Evolutionary conservation across 2,113 vertebrate genomes (phyloP), one percentile per base, ranked within the genome.

Genomic region (Gulo gulo): DNA sequence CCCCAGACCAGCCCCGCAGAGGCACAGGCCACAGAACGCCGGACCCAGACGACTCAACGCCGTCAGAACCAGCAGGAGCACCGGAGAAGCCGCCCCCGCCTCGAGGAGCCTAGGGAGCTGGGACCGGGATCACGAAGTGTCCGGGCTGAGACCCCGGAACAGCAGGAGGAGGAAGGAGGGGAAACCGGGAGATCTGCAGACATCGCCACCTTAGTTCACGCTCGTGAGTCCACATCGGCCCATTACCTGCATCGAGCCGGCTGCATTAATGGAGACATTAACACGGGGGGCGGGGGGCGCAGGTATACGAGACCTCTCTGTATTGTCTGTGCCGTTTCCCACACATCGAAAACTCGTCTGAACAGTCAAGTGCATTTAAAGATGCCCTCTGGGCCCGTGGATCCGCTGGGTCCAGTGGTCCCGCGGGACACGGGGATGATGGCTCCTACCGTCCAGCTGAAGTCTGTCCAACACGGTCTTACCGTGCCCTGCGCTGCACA

Each of bases 221-320:
- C 26, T 26, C 12, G 11, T 13, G 6, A 6, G 8, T 47, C 31
- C 26, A 12, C 29, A 20, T 8, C 1, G 0, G 23, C 11, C 69
- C 9, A 2, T 47, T 47, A 11, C 34, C 45, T 47, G 39, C 29
- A 20, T 29, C 31, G 18, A 36, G 26, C 12, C 15, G 4, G 47
- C 57, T 23, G n/a, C 4, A 18, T 89, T 36, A 78, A 36, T 18
- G 21, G 45, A 78, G 29, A 21, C 45, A 1, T 63, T 78, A 26
- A 12, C 4, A 47, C 23, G 3, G 15, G 20, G 39, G 36, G 39
- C 39, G 8, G 1, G 61, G 59, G 88, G 45, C 6, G 8, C 42
- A 24, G 61, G 15, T n/a, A 1, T 8, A 20, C 26, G 11, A 4
- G 45, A 45, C 50, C 7, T 6, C 45, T 93, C 57, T 93, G 4